A percentile compares a stretch with the other conserved stretches of the same genome.
Evolutionary conservation across 2,888 invertebrate species (phyloP).

Genomic region (Cactoblastis cactorum): DNA sequence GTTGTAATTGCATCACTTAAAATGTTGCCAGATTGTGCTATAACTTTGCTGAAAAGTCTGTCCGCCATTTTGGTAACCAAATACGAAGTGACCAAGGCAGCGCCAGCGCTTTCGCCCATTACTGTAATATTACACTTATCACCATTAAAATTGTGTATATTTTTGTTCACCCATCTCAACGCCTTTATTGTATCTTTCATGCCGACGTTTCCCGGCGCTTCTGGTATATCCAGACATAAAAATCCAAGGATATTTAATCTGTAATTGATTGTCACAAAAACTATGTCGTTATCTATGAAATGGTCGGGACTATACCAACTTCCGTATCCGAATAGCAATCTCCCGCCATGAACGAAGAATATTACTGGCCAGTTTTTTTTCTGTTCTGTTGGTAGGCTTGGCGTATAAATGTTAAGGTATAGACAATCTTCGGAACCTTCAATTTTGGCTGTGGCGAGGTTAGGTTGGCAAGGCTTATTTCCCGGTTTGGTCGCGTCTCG

Average conservation of each 20-base stretch:
- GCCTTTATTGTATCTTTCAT: conserved; percentile 60
- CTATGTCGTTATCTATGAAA: conserved; percentile 50
- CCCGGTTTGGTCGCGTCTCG: conserved; percentile 62
- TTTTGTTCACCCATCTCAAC: conserved; percentile 57
- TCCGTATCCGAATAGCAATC: conserved; percentile 74
- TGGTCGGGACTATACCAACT: conserved; percentile 67
- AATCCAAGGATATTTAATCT: conserved; percentile 60
- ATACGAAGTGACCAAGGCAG: conserved; percentile 40
- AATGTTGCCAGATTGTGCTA: conserved; percentile 51
- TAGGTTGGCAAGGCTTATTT: conserved; percentile 61
- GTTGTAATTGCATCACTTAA: conserved; percentile 50
- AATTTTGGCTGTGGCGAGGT: conserved; percentile 55
- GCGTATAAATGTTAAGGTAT: conserved; percentile 83
- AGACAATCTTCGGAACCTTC: conserved; percentile 83
- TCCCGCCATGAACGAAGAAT: conserved; percentile 79
- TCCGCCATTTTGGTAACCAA: conserved; percentile 50
- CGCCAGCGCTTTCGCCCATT: conserved; percentile 65
- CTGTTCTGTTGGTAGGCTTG: conserved; percentile 62
- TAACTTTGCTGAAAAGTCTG: conserved; percentile 51
- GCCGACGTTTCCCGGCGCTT: conserved; percentile 62
- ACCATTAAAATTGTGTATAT: conserved; percentile 56
- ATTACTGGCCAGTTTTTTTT: conserved; percentile 65
- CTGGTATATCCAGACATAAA: conserved; percentile 52
- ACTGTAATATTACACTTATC: conserved; percentile 51
- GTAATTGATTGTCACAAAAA: conserved; percentile 63